Conservation (phyloP, 2,113 vertebrate species). For the Malaclemys terrapin region DNA sequence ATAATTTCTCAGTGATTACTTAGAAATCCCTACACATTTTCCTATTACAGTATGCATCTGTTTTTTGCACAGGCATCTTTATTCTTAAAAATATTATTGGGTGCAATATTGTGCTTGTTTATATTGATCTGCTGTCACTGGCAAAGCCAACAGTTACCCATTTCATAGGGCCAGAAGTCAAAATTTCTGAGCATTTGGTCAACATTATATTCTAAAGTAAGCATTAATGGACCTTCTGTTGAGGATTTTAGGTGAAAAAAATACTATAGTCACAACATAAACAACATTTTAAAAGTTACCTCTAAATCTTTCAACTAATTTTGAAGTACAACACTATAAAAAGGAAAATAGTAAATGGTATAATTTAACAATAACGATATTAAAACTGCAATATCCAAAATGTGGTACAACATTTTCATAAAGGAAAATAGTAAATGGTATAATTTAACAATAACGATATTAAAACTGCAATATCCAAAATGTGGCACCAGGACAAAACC, state of each 20-base stretch:
- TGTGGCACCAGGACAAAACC: neutral
- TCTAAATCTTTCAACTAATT: neutral
- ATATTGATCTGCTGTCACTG: constrained; percentile 26
- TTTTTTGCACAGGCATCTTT: constrained; percentile 16
- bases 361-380: neutral
- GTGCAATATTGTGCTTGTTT: constrained; percentile 23
- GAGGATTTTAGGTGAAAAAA: neutral
- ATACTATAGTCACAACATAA: neutral
- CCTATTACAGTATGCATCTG: neutral
- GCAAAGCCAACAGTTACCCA: neutral
- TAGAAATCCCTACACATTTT: neutral
- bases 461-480: neutral
- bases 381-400: neutral
- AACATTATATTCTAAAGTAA: constrained; percentile 53
- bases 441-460: neutral
- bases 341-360: neutral
- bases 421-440: neutral
- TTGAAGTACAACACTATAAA: neutral
- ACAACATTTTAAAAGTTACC: neutral
- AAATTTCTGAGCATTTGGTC: constrained; percentile 43
- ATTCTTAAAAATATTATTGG: constrained; percentile 9
- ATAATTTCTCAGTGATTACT: neutral
- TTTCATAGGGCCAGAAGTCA: constrained; percentile 6
- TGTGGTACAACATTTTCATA: too few relatives aligned
- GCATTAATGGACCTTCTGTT: constrained; percentile 16